Base-by-base conservation (phyloP, 35 echinoderm and acorn worm genomes). In the Amphiura filiformis region DNA sequence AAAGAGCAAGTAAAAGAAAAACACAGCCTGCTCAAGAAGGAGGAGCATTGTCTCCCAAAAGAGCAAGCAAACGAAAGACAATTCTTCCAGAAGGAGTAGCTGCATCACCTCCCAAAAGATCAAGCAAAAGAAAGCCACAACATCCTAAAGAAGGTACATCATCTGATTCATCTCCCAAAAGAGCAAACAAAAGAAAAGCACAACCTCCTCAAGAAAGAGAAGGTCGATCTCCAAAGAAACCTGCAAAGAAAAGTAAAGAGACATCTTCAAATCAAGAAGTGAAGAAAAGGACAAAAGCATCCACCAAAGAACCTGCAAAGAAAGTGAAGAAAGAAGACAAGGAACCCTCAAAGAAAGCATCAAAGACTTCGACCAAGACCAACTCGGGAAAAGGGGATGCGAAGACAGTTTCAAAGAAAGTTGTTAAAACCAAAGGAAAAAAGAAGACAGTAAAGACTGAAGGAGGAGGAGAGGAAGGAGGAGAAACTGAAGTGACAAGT, bases 381-480 rank as follows among this genome's bases (percentile, higher is more conserved):
- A 32, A 23, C 28, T 30, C 20, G 34, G n/a, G 14, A 75, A 39
- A 86, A 38, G 30, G 35, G 37, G 76, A 52, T 52, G 44, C 44
- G 7, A 52, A 52, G 20, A 52, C 7, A 52, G 44, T 52, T 11
- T 20, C 7, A 52, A 52, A 52, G 44, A 52, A 52, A 52, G 20
- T 52, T 11, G 44, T 52, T 52, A 52, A 52, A 20, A 11, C 44
- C 7, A 20, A 52, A 52, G 44, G 44, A 52, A 20, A 31, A 0
- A 38, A 40, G 32, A 81, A 80, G 76, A 77, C 77, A 57, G 42
- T 38, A 0, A 61, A 34, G 65, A 39, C 40, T 15, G 17, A 78
- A 35, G 81, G 75, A 49, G 81, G 23, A 31, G 39, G 30, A 77
- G 88, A 26, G 17, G 86, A 80, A 35, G 86, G 33, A 36, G 36